These are phyloP conservation scores for Argopecten irradians DNA, from an alignment of 1,140 invertebrate genomes.

Conservation along the genomic window DNA sequence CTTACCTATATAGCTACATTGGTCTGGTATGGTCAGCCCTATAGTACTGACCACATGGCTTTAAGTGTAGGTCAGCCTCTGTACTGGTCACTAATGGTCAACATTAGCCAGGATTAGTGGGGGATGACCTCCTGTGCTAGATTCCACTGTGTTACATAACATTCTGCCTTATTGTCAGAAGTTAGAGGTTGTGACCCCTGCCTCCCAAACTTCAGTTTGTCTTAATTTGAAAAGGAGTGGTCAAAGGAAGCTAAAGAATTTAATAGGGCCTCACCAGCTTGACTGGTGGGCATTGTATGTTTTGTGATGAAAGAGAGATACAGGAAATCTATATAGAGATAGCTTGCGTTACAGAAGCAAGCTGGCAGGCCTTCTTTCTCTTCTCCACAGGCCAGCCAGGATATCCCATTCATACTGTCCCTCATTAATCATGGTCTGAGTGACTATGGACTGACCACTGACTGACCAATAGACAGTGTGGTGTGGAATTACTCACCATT, in stretches of 20 bases:
- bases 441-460: neutral
- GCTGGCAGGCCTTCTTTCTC: neutral
- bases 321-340: neutral
- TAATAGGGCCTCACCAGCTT: neutral
- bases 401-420: neutral
- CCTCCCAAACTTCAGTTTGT: neutral
- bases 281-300: neutral
- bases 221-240: neutral
- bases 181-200: conserved; percentile 12
- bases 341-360: neutral
- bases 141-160: neutral
- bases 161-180: neutral
- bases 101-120: neutral
- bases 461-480: neutral
- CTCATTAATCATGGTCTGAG: conserved; percentile 16
- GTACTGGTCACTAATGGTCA: conserved; percentile 15
- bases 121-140: conserved; percentile 5
- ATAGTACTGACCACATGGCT: neutral
- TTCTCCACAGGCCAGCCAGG: conserved; percentile 2
- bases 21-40: neutral
- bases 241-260: conserved; percentile 16
- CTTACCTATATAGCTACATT: neutral
- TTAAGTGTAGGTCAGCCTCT: neutral
- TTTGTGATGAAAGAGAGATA: neutral
- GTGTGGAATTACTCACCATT: conserved; percentile 1